Evolutionary conservation across 2,888 invertebrate genomes (phyloP), one percentile per base, ranked within the genome.

Genomic region (Neoascia interrupta): DNA sequence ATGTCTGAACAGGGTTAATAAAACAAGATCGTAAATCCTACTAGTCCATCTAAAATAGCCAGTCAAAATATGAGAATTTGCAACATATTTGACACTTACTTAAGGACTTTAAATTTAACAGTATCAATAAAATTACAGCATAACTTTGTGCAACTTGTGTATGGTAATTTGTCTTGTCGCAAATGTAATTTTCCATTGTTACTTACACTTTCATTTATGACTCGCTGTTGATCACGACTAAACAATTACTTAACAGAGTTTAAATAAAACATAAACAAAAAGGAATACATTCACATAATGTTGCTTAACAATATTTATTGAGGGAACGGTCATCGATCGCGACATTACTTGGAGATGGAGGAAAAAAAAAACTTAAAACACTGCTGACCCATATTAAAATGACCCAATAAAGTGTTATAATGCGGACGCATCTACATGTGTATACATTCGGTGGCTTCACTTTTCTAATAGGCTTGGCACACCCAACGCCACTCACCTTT

Each of bases 171-270:
- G n/a, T n/a, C n/a, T n/a, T n/a, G n/a, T 56, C 58, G 26, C 28
- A 73, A 56, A 64, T 51, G 6, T 21, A 15, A 28, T 6, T 47
- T 31, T 63, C 70, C 63, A 63, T 70, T 70, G 43, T 63, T 58
- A 70, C 53, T 53, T 60, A n/a, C 47, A 68, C 68, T 74, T 74
- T 74, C 74, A 49, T 64, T 72, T n/a, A 39, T 31, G 8, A 19
- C 13, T 41, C 10, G 19, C 41, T 26, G 39, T 47, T n/a, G 41
- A 41, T 36, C 36, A 72, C 49, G 23, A 54, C 47, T 61, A 13
- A 63, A 56, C 19, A 47, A 47, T 53, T 53, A 70, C 53, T 61
- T 23, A 61, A 21, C 31, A n/a, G 31, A 21, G 15, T 19, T 2
- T 8, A 53, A 11, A 31, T 16, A 34, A 37, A 26, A 15, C 5